phyloP scores from a whole-genome alignment of 1,140 invertebrate genomes.

The Drosophila pseudoananassae region DNA sequence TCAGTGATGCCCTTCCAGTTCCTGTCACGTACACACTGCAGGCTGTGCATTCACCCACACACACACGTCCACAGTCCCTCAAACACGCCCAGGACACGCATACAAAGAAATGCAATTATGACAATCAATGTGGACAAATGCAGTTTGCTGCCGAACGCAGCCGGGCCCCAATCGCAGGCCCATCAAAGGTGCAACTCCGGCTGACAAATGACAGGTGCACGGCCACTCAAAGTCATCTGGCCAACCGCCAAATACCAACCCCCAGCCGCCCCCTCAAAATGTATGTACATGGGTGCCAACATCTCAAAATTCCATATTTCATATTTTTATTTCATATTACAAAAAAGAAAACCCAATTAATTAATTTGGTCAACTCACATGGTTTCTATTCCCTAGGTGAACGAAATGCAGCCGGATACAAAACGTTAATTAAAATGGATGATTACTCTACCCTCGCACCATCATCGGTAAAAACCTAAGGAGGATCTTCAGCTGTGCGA shows the following conservation, averaged over 20 bases:
- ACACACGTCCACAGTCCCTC: slow-evolving; percentile 8
- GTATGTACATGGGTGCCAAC: background rate
- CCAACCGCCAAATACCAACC: background rate
- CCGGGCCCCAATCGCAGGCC: slow-evolving; percentile 17
- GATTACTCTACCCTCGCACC: too few species aligned
- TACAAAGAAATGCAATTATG: slow-evolving; percentile 77
- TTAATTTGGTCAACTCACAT: too few species aligned
- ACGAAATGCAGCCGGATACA: too few species aligned
- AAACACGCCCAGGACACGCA: slow-evolving; percentile 16
- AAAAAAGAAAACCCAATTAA: too few species aligned
- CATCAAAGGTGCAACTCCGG: slow-evolving; percentile 43
- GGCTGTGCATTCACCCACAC: slow-evolving; percentile 18
- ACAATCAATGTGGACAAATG: slow-evolving; percentile 79
- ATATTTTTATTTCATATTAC: too few species aligned
- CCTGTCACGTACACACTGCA: slow-evolving; percentile 40
- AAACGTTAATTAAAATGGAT: too few species aligned
- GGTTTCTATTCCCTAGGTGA: too few species aligned
- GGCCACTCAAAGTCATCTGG: slow-evolving; percentile 38
- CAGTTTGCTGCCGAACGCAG: slow-evolving; percentile 44
- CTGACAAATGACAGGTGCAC: slow-evolving; percentile 70
- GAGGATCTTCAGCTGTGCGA: too few species aligned
- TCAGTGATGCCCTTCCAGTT: slow-evolving; percentile 34
- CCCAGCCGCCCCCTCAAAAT: slow-evolving; percentile 9
- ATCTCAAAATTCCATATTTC: too few species aligned
- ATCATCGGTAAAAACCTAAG: too few species aligned